Base-by-base conservation (phyloP, 2,797 vertebrate species). In the Leptoclinus maculatus region DNA sequence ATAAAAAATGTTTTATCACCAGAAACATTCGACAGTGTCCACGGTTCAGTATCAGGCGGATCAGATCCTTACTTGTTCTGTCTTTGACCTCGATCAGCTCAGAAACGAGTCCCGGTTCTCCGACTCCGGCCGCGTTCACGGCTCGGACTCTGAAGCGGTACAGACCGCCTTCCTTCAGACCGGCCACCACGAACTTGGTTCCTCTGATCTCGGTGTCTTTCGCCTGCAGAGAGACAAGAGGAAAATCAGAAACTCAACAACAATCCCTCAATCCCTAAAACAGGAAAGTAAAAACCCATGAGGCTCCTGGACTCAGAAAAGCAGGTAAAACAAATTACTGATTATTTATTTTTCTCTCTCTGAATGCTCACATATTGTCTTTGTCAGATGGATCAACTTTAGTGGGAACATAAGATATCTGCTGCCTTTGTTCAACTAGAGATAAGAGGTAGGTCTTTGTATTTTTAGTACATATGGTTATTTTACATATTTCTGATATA, bases 171-270 rank as follows among this genome's bases (percentile, higher is more conserved):
- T 98, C 98, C 91, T 98, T 99, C 84, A 99, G 94, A 72, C 95
- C 96, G 16, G 95, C 78, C 70, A 99, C 95, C 88, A 99, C 96
- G 1, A 98, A 98, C 92, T 97, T 99, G 29, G 97, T 99, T 90
- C 98, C 98, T 96, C 98, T 97, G 79, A 99, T 92, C 95, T 99
- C 98, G 79, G 95, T 99, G 80, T 99, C 98, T 94, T 99, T 99
- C 27, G 94, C 98, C 98, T 99, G 84, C 36, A 91, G 34, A 67
- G 8, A 73, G 17, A 66, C 3, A 7, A 25, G 3, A 67, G 12
- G 4, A 59, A 17, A 5, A 25, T 21, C 21, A 27, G 43, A 59
- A 12, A 34, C 21, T 29, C 17, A 57, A 6, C 60, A 59, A 13
- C 49, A 60, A 43, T 5, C 49, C 10, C 21, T 10, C 47, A n/a